Base-by-base conservation (phyloP, 2,888 invertebrate species). In the Spodoptera picta region DNA sequence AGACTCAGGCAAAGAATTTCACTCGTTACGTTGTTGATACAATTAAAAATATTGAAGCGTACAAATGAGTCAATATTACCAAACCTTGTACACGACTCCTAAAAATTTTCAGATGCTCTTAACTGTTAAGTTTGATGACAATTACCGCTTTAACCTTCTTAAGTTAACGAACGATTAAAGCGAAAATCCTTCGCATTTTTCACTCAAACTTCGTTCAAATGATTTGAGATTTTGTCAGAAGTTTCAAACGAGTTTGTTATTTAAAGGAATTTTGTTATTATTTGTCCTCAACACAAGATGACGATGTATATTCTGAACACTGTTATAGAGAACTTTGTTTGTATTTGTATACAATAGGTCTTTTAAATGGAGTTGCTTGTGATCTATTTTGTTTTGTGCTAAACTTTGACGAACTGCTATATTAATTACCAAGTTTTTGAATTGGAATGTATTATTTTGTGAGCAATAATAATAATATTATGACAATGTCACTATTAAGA, bases 81-180 rank as follows among this genome's bases (percentile, higher is more conserved):
- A 46, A 19, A 45, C 27, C 42, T 57, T 75, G 47, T 64, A 48
- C 19, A 6, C 47, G 45, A 56, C 23, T 31, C 48, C 53, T 62
- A 48, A 71, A 19, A 10, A 55, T 41, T 67, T 77, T 80, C 87
- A 86, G 88, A 86, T 85, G 87, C 80, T 85, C 66, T 73, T 74
- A 87, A 89, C 85, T 81, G 88, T 84, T 55, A 89, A 89, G 82
- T 88, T 88, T 73, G 79, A 79, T 75, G 73, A 82, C 82, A 83
- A 85, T 88, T 86, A 85, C 81, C 79, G 4, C 27, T 27, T 27
- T 27, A 27, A 27, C 27, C 27, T 27, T 80, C 76, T 83, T 76
- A 68, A 68, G 69, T 75, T 75, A 69, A 65, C 63, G 60, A 59
- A 68, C 76, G 83, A 83, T 84, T 83, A 82, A 80, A 65, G 36